Evolutionary conservation across 2,113 vertebrate genomes (phyloP).

Genomic region (Rousettus leschenaultii): DNA sequence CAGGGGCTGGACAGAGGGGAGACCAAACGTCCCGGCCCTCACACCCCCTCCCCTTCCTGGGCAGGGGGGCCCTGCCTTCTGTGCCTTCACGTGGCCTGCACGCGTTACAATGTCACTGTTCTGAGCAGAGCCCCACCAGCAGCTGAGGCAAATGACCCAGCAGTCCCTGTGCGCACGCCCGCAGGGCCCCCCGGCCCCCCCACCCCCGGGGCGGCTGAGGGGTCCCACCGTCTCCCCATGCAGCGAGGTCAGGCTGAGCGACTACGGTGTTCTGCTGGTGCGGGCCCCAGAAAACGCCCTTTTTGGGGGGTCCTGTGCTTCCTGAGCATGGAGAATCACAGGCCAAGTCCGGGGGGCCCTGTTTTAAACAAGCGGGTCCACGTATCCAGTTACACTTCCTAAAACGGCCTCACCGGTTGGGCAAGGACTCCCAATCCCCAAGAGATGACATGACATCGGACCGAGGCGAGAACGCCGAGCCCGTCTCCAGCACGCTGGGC

Average conservation of each 20-base stretch:
- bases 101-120: no score
- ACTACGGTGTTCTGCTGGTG: background rate
- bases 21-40: background rate
- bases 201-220: background rate
- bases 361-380: background rate
- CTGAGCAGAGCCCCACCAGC: background rate
- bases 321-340: background rate
- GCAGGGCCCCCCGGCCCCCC: no score
- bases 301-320: background rate
- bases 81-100: background rate
- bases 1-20: background rate
- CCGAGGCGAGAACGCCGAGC: fast-evolving
- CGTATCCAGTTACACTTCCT: background rate
- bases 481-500: background rate
- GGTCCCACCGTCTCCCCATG: fast-evolving
- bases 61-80: no score
- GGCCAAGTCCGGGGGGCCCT: background rate
- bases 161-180: background rate
- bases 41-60: fast-evolving
- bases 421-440: fast-evolving
- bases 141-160: fast-evolving
- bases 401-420: background rate
- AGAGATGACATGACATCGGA: background rate
- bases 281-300: background rate
- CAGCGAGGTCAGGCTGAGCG: no score